A percentile compares a stretch with the other conserved stretches of the same genome.
phyloP scores from a whole-genome alignment of 2,888 invertebrate genomes.

The Scotopteryx bipunctaria region DNA sequence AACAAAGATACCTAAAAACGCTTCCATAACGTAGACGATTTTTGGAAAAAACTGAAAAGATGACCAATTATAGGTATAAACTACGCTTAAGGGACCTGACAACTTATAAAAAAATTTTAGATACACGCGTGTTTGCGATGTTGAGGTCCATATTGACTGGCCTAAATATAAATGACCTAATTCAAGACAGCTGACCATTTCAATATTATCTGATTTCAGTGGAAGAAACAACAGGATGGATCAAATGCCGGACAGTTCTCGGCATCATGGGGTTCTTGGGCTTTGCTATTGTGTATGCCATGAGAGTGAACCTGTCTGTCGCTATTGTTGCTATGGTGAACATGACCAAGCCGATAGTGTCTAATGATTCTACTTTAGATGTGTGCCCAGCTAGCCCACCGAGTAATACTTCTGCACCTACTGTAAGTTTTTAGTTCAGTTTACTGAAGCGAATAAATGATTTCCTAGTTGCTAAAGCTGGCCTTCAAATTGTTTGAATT shows the following conservation, averaged over 20 bases:
- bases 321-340: slow-evolving; percentile 98
- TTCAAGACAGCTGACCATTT: too few species aligned
- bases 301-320: slow-evolving; percentile 95
- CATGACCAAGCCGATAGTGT: slow-evolving; percentile 84
- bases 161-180: too few species aligned
- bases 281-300: slow-evolving; percentile 94
- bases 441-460: slow-evolving; percentile 5
- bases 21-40: too few species aligned
- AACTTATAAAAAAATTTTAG: too few species aligned
- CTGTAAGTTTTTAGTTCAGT: slow-evolving; percentile 55
- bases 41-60: too few species aligned
- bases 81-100: too few species aligned
- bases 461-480: slow-evolving; percentile 11
- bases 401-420: slow-evolving; percentile 67
- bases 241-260: slow-evolving; percentile 89
- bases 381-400: slow-evolving; percentile 81
- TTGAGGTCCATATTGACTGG: too few species aligned
- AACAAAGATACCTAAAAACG: too few species aligned
- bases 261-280: slow-evolving; percentile 94
- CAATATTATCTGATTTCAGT: slow-evolving; percentile 53
- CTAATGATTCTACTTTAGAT: slow-evolving; percentile 83
- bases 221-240: slow-evolving; percentile 86
- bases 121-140: too few species aligned
- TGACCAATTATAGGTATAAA: too few species aligned
- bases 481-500: not conserved